Percentiles rank a stretch among this genome's conserved stretches.
These are phyloP conservation scores for Alca torda DNA, from an alignment of 2,797 vertebrate genomes.

Conservation along the genomic window DNA sequence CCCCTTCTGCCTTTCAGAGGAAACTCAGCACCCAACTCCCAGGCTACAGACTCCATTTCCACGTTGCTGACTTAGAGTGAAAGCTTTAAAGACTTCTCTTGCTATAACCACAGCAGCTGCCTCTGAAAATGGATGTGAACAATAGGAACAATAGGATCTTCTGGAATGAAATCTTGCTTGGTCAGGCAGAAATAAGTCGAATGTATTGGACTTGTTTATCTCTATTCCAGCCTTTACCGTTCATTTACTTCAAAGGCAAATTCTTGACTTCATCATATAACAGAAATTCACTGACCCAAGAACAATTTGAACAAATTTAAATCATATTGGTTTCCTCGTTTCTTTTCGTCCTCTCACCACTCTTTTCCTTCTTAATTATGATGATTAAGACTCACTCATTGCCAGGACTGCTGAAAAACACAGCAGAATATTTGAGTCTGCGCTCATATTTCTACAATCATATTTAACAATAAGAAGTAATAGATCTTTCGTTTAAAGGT, in stretches of 20 bases:
- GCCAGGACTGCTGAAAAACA: background rate
- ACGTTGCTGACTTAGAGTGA: background rate
- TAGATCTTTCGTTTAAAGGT: background rate
- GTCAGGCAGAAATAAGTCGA: conserved; percentile 48
- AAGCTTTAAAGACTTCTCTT: background rate
- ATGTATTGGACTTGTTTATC: conserved; percentile 30
- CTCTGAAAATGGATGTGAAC: conserved; percentile 2
- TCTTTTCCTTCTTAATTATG: conserved; percentile 33
- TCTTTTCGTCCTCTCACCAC: background rate
- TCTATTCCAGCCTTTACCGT: conserved; percentile 1
- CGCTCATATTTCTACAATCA: background rate
- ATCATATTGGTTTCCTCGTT: conserved; percentile 26
- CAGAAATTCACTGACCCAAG: conserved; percentile 62
- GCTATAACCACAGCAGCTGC: conserved; percentile 7
- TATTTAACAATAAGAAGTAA: background rate
- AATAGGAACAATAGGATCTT: background rate
- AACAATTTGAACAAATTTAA: conserved; percentile 53
- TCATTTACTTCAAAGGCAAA: conserved; percentile 47
- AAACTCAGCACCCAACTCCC: background rate
- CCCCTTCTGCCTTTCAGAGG: background rate
- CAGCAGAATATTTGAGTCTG: background rate
- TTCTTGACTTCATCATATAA: conserved; percentile 44
- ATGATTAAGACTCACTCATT: conserved; percentile 34
- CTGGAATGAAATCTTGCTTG: conserved; percentile 29
- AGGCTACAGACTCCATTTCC: background rate